phyloP scores from a whole-genome alignment of 2,888 invertebrate species.

The Phaonia tiefii region DNA sequence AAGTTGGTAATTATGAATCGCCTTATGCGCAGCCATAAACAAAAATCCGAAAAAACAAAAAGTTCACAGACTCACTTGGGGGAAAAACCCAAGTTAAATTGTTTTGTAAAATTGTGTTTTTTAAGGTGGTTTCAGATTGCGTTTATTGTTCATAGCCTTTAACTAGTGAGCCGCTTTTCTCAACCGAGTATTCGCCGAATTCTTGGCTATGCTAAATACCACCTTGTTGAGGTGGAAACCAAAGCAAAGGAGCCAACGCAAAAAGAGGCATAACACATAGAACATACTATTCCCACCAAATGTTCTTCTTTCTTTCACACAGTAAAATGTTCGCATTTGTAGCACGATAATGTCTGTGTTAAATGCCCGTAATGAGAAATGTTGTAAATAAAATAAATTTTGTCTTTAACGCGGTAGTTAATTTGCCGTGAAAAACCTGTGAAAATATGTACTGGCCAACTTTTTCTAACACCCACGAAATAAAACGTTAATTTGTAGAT shows the following conservation, averaged over 20 bases:
- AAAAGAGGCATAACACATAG: not conserved
- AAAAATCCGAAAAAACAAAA: too few species aligned
- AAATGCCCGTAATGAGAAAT: conserved; percentile 62
- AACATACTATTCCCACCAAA: too few species aligned
- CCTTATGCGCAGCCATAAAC: too few species aligned
- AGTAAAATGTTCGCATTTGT: conserved; percentile 37
- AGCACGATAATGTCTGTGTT: conserved; percentile 52
- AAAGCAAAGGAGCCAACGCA: not conserved
- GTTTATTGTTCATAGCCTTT: not conserved
- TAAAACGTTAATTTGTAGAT: too few species aligned
- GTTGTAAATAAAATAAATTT: conserved; percentile 55
- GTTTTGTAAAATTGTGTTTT: not conserved
- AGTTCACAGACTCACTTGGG: too few species aligned
- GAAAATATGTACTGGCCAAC: too few species aligned
- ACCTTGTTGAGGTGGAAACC: conserved; percentile 3
- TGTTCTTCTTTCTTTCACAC: not conserved
- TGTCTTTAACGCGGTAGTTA: conserved; percentile 29
- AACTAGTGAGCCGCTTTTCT: not conserved
- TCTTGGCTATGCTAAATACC: conserved; percentile 6
- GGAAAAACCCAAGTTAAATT: too few species aligned
- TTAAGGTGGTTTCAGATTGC: not conserved
- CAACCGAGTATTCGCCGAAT: not conserved
- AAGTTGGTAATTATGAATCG: too few species aligned
- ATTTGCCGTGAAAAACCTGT: conserved; percentile 21
- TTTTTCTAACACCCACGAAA: too few species aligned